phyloP scores from a whole-genome alignment of 2,888 invertebrate genomes.

The Rutpela maculata region DNA sequence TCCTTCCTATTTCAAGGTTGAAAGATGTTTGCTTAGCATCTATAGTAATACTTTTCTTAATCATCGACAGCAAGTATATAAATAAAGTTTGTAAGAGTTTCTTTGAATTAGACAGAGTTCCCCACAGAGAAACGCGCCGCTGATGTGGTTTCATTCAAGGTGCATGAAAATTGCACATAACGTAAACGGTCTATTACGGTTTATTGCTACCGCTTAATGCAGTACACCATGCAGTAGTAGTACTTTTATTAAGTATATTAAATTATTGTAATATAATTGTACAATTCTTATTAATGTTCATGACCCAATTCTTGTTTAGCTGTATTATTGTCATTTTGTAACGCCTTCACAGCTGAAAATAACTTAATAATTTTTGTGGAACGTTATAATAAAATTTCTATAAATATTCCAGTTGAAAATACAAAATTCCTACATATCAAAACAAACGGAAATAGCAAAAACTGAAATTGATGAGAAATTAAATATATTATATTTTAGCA shows the following conservation, averaged over 20 bases:
- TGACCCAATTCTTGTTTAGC: constrained; percentile 25
- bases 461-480: background rate
- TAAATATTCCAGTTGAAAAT: constrained; percentile 5
- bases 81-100: no score
- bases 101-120: no score
- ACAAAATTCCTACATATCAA: background rate
- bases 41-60: no score
- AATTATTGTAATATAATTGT: constrained; percentile 25
- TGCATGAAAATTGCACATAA: background rate
- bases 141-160: background rate
- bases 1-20: no score
- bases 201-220: background rate
- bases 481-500: background rate
- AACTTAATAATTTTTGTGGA: constrained; percentile 12
- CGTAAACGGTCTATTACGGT: background rate
- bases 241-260: constrained; percentile 14
- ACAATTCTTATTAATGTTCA: constrained; percentile 15
- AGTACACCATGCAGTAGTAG: background rate
- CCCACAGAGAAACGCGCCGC: background rate
- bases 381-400: constrained; percentile 24
- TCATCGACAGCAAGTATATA: no score
- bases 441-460: background rate
- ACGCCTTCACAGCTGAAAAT: constrained; percentile 3
- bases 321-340: constrained; percentile 4
- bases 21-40: no score